Percentiles rank a stretch among this genome's conserved stretches.
These are phyloP conservation scores for Hirtodrosophila alboralis DNA, from an alignment of 2,888 invertebrate species.

Conservation along the genomic window DNA sequence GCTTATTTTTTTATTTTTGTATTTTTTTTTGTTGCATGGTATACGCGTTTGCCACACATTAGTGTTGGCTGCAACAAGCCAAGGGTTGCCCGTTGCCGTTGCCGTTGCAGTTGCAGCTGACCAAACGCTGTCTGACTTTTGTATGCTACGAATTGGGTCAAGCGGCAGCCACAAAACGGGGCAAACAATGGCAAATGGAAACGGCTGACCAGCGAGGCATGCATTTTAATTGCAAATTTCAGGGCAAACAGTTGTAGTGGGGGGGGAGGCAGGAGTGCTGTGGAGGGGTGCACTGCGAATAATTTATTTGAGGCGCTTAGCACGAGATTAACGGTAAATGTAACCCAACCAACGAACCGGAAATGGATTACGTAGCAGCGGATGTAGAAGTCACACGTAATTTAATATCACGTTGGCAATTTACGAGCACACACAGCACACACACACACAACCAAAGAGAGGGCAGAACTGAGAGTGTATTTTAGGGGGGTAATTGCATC, in stretches of 20 bases:
- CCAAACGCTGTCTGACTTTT: conserved; percentile 58
- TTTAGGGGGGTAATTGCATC: conserved; percentile 56
- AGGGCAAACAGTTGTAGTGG: conserved; percentile 16
- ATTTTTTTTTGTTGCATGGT: conserved; percentile 7
- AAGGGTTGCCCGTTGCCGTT: conserved; percentile 5
- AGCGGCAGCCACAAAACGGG: conserved; percentile 56
- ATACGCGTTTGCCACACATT: conserved; percentile 53
- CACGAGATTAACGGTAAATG: conserved; percentile 78
- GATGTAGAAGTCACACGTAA: conserved; percentile 79
- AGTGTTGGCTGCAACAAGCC: conserved; percentile 49
- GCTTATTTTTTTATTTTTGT: conserved; percentile 14
- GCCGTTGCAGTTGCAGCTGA: conserved; percentile 28
- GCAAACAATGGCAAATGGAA: conserved; percentile 36
- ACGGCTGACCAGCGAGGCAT: conserved; percentile 50
- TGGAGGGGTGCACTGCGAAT: conserved; percentile 57
- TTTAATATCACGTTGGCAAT: conserved; percentile 79
- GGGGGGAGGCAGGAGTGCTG: not conserved
- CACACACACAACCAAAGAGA: conserved; percentile 7
- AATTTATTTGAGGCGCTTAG: conserved; percentile 79
- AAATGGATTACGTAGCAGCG: conserved; percentile 78
- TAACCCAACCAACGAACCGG: conserved; percentile 78
- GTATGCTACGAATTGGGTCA: conserved; percentile 67
- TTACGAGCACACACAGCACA: conserved; percentile 58
- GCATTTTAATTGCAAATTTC: conserved; percentile 80
- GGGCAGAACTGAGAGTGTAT: conserved; percentile 8